A percentile compares a stretch with the other conserved stretches of the same genome.
Conservation (phyloP, 2,113 vertebrate genomes). For the Dromas ardeola region DNA sequence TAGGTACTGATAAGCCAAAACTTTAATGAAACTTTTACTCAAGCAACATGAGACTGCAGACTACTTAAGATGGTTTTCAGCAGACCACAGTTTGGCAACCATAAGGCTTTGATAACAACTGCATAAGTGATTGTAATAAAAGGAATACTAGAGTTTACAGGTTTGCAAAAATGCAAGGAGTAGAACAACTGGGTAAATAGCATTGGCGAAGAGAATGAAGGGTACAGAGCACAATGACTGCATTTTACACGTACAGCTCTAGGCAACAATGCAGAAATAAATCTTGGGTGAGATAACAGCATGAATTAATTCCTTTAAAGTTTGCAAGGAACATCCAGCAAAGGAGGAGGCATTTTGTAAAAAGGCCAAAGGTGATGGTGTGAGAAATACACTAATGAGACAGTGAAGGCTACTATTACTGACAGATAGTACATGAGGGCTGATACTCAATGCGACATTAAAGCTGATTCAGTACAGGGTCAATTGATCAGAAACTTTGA, state of each 20-base stretch:
- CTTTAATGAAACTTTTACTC: neutral
- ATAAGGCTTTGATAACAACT: neutral
- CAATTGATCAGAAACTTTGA: slow-evolving; percentile 31
- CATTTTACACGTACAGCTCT: neutral
- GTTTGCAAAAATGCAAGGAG: neutral
- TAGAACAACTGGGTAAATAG: neutral
- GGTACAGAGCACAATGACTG: neutral
- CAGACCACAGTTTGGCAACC: neutral
- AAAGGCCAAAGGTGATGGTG: neutral
- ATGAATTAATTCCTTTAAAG: neutral
- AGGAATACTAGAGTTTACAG: neutral
- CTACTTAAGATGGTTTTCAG: neutral
- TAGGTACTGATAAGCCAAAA: neutral
- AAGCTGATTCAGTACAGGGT: neutral
- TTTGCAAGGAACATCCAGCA: neutral
- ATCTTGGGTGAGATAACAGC: neutral
- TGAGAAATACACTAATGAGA: slow-evolving; percentile 1
- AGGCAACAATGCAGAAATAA: neutral
- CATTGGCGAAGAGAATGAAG: neutral
- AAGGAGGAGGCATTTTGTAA: neutral
- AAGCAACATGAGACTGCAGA: neutral
- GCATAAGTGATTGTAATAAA: neutral
- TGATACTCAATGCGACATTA: neutral
- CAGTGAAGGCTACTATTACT: neutral
- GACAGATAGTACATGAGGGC: neutral